phyloP scores from a whole-genome alignment of 1,140 invertebrate genomes.

The Aplysia californica region DNA sequence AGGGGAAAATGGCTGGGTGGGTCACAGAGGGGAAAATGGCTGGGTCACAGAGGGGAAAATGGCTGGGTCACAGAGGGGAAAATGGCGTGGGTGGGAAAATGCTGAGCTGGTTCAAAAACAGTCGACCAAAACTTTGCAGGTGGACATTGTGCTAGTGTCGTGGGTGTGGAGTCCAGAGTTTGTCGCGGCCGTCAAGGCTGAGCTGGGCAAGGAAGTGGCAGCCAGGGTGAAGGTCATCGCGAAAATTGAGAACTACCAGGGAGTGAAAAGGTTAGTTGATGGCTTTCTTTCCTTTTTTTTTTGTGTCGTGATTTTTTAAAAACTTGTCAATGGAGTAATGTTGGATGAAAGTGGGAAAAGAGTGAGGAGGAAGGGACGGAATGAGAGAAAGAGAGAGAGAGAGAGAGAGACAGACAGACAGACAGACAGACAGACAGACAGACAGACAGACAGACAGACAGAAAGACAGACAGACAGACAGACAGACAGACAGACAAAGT shows the following conservation, averaged over 20 bases:
- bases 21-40: too few species aligned
- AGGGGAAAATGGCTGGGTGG: too few species aligned
- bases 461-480: too few species aligned
- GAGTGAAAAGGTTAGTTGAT: slow-evolving; percentile 78
- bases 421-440: too few species aligned
- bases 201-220: slow-evolving; percentile 91
- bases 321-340: background rate
- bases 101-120: too few species aligned
- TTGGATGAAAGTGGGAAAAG: background rate
- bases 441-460: too few species aligned
- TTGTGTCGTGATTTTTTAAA: background rate
- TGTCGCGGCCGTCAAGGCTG: slow-evolving; percentile 84
- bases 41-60: too few species aligned
- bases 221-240: slow-evolving; percentile 94
- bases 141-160: slow-evolving; percentile 98
- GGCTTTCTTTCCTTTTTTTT: background rate
- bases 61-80: too few species aligned
- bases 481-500: too few species aligned
- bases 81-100: too few species aligned
- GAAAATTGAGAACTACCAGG: slow-evolving; percentile 97
- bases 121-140: too few species aligned
- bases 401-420: background rate
- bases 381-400: background rate
- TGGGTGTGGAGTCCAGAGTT: slow-evolving; percentile 94
- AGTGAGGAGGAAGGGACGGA: background rate